phyloP scores from a whole-genome alignment of 2,888 invertebrate genomes.

The Limnephilus auricula region DNA sequence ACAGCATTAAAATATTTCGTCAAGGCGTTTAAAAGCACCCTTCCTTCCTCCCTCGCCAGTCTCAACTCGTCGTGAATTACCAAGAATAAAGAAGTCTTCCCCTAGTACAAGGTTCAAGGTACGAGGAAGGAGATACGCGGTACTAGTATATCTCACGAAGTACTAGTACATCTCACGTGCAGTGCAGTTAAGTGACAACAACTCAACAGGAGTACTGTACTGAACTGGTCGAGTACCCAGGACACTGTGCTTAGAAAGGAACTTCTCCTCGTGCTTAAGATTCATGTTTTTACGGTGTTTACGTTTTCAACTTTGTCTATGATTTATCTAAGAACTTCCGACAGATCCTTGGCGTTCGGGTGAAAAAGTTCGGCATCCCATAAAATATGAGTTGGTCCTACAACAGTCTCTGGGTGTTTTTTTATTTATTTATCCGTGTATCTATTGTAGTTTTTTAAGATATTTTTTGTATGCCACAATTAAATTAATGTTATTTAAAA shows the following conservation, averaged over 20 bases:
- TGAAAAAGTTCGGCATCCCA: not conserved
- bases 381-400: not conserved
- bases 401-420: not conserved
- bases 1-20: not conserved
- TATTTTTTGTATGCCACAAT: not conserved
- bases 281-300: conserved; percentile 26
- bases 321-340: conserved; percentile 4
- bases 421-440: no score
- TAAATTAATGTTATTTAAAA: not conserved
- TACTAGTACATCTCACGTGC: not conserved
- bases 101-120: not conserved
- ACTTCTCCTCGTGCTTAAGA: not conserved
- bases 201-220: not conserved
- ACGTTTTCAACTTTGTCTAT: conserved; percentile 11
- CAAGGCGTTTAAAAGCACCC: not conserved
- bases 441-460: not conserved
- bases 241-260: not conserved
- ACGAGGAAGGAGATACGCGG: no score
- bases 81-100: not conserved
- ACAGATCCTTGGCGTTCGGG: not conserved
- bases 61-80: not conserved
- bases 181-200: conserved; percentile 22
- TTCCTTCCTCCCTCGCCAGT: not conserved
- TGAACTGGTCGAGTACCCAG: conserved; percentile 6
- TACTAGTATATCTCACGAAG: not conserved